A percentile compares a stretch with the other conserved stretches of the same genome.
Conservation (phyloP, 2,888 invertebrate genomes). For the Aphrophora alni region DNA sequence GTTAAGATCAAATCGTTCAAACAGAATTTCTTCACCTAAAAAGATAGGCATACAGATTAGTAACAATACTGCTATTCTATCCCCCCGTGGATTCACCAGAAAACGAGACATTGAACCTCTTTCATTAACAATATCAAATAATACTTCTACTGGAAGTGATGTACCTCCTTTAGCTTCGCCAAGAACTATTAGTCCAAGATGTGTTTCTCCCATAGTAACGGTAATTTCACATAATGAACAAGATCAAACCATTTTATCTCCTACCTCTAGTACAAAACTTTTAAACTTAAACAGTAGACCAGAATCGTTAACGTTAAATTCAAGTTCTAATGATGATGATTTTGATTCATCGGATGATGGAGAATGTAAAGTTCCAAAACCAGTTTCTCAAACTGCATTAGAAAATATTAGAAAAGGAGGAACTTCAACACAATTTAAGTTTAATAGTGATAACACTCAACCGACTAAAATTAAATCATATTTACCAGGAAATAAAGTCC, state of each 20-base stretch:
- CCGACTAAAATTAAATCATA: slow-evolving; percentile 45
- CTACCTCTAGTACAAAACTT: not conserved
- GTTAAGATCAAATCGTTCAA: slow-evolving; percentile 22
- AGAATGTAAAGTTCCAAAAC: slow-evolving; percentile 27
- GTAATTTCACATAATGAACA: slow-evolving; percentile 26
- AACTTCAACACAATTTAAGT: slow-evolving; percentile 67
- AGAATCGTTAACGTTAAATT: not conserved
- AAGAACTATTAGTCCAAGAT: slow-evolving; percentile 37
- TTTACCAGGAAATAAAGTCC: slow-evolving; percentile 45
- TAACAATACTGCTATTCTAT: not conserved
- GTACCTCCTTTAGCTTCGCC: slow-evolving; percentile 23
- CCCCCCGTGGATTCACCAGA: not conserved
- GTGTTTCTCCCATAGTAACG: slow-evolving; percentile 36
- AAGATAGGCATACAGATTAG: not conserved
- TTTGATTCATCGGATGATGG: slow-evolving; percentile 23
- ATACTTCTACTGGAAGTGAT: not conserved
- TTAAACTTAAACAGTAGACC: not conserved
- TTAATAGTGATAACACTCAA: slow-evolving; percentile 33
- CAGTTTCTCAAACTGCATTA: slow-evolving; percentile 57
- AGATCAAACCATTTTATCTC: not conserved
- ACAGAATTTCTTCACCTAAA: not conserved
- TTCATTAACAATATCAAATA: slow-evolving; percentile 6
- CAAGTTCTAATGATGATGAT: slow-evolving; percentile 20
- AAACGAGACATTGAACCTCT: not conserved
- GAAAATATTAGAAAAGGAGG: slow-evolving; percentile 74